Base-by-base conservation (phyloP, 2,888 invertebrate species). In the Eupithecia centaureata region DNA sequence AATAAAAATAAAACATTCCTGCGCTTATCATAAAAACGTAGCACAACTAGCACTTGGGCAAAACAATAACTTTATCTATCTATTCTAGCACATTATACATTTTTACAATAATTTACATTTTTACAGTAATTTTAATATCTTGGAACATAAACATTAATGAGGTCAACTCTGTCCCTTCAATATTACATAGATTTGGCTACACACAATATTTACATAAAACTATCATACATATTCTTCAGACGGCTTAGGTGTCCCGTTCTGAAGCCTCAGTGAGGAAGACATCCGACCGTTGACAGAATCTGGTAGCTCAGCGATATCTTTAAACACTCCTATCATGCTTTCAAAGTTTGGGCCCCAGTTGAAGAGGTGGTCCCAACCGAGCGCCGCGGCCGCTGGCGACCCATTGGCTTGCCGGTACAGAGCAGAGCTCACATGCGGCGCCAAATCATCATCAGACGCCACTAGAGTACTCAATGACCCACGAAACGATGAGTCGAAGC, bases 341-440 rank as follows among this genome's bases (percentile, higher is more conserved):
- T 98, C 98, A 88, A 98, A 99, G 90, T 98, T 98, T 25, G 98
- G 98, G 10, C 98, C 98, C 98, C 98, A 99, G 89, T 98, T 98
- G 67, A 99, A 94, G 74, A 98, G 92, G 85, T 98, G 98, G 84
- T 99, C 98, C 98, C 98, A 98, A 64, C 98, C 97, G 58, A 98
- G 94, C 5, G 97, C 96, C 3, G 96, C 96, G 5, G 95, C 94
- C 1, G 96, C 95, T 0, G 97, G 96, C 0, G 97, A 96, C 61
- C 96, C 97, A 82, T 96, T 96, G 1, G 96, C 95, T 72, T 97
- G 96, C 75, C 97, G 94, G 82, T 97, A 98, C 66, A 97, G 90
- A 13, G 95, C 95, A 25, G 97, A 96, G 59, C 96, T 96, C 83
- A 96, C 95, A 76, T 96, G 96, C n/a, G 96, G 96, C 5, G 96